Base-by-base conservation (phyloP, 1,140 invertebrate species). In the Meloidogyne chitwoodi region DNA sequence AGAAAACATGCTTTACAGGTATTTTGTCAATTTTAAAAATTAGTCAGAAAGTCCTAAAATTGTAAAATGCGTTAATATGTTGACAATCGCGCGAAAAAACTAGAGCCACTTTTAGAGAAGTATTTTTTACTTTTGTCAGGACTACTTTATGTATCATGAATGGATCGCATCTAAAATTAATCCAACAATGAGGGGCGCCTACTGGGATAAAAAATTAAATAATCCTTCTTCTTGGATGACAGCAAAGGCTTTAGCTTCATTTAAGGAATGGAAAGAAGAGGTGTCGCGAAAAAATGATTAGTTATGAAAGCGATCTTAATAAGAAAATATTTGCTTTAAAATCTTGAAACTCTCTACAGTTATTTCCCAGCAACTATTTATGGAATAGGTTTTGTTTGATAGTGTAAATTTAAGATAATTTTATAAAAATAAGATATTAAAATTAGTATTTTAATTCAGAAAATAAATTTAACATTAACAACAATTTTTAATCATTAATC, bases 1-100 rank as follows among this genome's bases (percentile, higher is more conserved):
- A 31, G 26, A 34, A 6, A 68, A 16, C 48, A 68, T 56, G 74
- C 74, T 56, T 63, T 38, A n/a, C 16, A 68, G 64, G 74, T 75
- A 44, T 68, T 68, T 34, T 67, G 65, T n/a, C n/a, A 24, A n/a
- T 67, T 67, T n/a, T 26, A 67, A 24, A 74, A 41, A 24, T 16
- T 71, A 71, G n/a, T 5, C 2, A 62, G 8, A 31, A 31, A 31
- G 2, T 38, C 34, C 34, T 0, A 4, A 38, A 6, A n/a, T n/a
- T 0, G 8, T 38, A 8, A 31, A 31, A 31, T 38, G 4, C 34
- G 3, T 38, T 38, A 38, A 8, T 38, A 8, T 38, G 3, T 10
- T 38, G 34, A 38, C 34, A 4, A 10, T 3, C 34, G 8, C 34
- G 34, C 34, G 34, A 38, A 38, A 38, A 38, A 10, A 38, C 1